Conservation (phyloP, 2,888 invertebrate species). For the Charanyca ferruginea region DNA sequence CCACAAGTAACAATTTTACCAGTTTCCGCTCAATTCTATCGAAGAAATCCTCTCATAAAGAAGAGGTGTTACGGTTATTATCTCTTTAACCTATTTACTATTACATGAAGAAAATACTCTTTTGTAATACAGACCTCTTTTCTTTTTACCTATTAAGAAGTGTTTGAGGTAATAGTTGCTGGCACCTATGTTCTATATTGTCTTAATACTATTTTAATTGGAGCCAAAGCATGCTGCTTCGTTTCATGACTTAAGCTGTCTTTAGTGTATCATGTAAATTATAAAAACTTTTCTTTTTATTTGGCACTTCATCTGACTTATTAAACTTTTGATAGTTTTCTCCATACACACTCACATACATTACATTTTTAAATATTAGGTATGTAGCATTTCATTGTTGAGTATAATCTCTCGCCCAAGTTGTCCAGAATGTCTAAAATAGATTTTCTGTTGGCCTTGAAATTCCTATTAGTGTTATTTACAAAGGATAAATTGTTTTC, state of each 20-base stretch:
- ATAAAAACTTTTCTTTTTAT: too few species aligned
- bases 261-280: too few species aligned
- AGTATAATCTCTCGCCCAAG: too few species aligned
- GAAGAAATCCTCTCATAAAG: slow-evolving; percentile 86
- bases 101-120: slow-evolving; percentile 34
- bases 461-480: slow-evolving; percentile 1
- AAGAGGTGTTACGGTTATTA: slow-evolving; percentile 77
- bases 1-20: slow-evolving; percentile 69
- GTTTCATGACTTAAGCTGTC: too few species aligned
- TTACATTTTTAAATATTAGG: too few species aligned
- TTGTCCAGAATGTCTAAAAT: not conserved
- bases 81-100: slow-evolving; percentile 50
- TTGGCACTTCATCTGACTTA: too few species aligned
- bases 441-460: not conserved
- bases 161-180: not conserved
- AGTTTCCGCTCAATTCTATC: slow-evolving; percentile 80
- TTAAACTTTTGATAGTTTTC: too few species aligned
- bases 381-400: too few species aligned
- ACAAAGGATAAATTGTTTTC: not conserved
- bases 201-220: not conserved
- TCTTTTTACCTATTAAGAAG: slow-evolving; percentile 1
- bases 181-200: not conserved
- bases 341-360: too few species aligned
- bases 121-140: slow-evolving; percentile 15
- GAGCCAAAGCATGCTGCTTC: not conserved